Evolutionary conservation across 2,797 vertebrate species (phyloP).

Genomic region (Gymnoscopelus microlampas): DNA sequence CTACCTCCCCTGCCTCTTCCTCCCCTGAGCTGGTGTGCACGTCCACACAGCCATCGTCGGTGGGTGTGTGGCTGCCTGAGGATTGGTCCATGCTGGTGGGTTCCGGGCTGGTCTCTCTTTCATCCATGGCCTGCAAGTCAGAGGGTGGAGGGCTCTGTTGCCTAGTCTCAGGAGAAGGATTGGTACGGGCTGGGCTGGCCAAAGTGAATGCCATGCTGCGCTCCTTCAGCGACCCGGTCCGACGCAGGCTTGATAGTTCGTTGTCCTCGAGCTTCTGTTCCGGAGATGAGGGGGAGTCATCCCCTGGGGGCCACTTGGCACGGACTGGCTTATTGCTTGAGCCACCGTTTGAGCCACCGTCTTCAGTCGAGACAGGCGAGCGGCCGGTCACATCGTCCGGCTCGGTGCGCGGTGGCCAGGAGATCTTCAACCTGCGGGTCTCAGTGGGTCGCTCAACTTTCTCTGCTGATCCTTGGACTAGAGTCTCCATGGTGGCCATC

Average conservation of each 20-base stretch:
- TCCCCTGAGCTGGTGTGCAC: constrained; percentile 61
- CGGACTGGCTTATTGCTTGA: constrained; percentile 71
- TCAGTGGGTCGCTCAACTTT: constrained; percentile 85
- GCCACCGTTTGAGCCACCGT: constrained; percentile 68
- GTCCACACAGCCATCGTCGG: constrained; percentile 60
- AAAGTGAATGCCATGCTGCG: constrained; percentile 87
- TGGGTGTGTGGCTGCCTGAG: constrained; percentile 40
- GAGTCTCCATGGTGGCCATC: constrained; percentile 91
- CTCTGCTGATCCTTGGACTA: constrained; percentile 64
- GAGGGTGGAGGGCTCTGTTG: constrained; percentile 21
- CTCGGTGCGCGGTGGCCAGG: constrained; percentile 88
- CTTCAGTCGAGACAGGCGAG: background rate
- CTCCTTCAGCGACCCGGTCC: constrained; percentile 89
- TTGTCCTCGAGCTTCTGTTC: constrained; percentile 76
- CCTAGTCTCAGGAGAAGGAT: constrained; percentile 11
- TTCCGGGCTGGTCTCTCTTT: constrained; percentile 34
- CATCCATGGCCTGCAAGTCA: constrained; percentile 36
- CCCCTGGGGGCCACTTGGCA: constrained; percentile 93
- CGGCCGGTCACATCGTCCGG: constrained; percentile 60
- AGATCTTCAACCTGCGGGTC: constrained; percentile 90
- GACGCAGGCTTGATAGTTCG: constrained; percentile 83
- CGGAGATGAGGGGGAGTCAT: constrained; percentile 76
- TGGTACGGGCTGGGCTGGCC: constrained; percentile 53
- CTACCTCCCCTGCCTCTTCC: constrained; percentile 54
- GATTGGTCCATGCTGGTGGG: constrained; percentile 46